Evolutionary conservation across 2,113 vertebrate species (phyloP).

Genomic region (Pristiophorus japonicus): DNA sequence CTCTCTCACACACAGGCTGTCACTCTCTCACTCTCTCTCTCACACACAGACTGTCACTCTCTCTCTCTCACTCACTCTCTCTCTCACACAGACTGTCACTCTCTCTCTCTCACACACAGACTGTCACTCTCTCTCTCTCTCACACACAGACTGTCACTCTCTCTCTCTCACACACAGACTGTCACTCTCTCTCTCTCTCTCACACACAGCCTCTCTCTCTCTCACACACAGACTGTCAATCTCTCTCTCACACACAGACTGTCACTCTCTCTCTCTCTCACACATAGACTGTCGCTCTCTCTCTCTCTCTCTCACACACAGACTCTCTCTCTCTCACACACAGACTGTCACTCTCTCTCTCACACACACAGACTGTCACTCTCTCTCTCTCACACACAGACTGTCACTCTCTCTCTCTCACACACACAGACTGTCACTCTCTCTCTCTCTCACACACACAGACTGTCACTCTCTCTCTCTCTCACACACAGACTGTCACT

Average conservation of each 20-base stretch:
- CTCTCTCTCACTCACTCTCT: no score
- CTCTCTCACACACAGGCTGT: no score
- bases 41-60: no score
- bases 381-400: neutral
- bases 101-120: no score
- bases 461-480: neutral
- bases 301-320: neutral
- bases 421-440: conserved; percentile 24
- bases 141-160: neutral
- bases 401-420: no score
- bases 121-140: no score
- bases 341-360: neutral
- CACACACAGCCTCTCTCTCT: no score
- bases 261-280: neutral
- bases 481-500: neutral
- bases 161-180: neutral
- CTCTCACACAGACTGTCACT: no score
- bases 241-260: neutral
- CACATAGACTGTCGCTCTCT: neutral
- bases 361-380: neutral
- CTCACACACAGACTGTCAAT: neutral
- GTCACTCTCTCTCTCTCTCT: neutral
- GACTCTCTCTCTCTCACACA: neutral
- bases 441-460: no score
- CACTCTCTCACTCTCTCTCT: no score